Evolutionary conservation across 2,888 invertebrate genomes (phyloP).

Genomic region (Keiferia lycopersicella): DNA sequence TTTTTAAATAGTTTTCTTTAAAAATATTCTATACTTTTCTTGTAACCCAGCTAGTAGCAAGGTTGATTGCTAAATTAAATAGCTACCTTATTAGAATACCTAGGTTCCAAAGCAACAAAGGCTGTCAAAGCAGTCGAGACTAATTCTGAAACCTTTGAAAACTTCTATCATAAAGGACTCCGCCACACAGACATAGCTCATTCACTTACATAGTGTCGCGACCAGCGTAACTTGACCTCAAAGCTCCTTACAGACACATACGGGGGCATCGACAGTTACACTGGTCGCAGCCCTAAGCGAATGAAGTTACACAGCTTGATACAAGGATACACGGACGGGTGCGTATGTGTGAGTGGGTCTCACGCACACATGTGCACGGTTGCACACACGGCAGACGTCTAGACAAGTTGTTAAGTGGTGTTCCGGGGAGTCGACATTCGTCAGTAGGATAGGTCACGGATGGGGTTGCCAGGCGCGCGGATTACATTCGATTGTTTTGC

Average conservation of each 20-base stretch:
- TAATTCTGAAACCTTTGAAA: conserved; percentile 17
- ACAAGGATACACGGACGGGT: background rate
- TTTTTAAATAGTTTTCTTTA: no score
- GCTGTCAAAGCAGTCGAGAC: conserved; percentile 22
- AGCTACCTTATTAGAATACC: background rate
- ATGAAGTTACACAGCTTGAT: background rate
- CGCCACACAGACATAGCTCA: background rate
- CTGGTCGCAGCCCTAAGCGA: no score
- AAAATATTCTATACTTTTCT: no score
- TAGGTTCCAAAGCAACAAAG: conserved; percentile 14
- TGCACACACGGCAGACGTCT: conserved; percentile 56
- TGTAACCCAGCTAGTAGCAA: no score
- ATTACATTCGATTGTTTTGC: no score
- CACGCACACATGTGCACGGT: conserved; percentile 46
- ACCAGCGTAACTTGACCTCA: no score
- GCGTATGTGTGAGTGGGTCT: background rate
- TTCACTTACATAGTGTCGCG: no score
- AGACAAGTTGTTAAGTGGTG: conserved; percentile 76
- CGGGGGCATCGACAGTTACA: no score
- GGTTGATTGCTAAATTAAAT: background rate
- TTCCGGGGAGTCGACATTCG: conserved; percentile 79
- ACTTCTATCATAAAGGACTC: conserved; percentile 1
- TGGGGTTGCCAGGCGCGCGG: no score
- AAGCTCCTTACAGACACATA: no score
- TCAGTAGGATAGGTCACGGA: conserved; percentile 79